These are phyloP conservation scores for Saturnia pavonia DNA, from an alignment of 2,888 invertebrate species.

Conservation along the genomic window DNA sequence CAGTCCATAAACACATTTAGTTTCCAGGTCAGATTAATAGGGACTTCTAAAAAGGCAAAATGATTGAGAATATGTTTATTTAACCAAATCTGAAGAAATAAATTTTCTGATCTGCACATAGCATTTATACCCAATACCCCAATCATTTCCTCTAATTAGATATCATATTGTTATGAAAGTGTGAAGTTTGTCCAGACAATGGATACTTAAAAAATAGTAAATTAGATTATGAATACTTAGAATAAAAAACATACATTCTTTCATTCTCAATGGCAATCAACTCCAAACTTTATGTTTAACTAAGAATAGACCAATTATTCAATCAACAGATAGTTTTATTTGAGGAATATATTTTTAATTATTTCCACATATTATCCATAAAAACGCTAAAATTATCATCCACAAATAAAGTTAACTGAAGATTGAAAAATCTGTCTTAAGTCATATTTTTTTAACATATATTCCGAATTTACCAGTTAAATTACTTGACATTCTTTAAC, in stretches of 20 bases:
- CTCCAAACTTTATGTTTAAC: slow-evolving; percentile 21
- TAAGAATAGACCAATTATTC: too few species aligned
- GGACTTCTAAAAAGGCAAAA: background rate
- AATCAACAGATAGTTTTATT: too few species aligned
- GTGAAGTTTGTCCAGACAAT: background rate
- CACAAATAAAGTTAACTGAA: too few species aligned
- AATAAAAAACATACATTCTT: slow-evolving; percentile 11
- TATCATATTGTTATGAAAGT: background rate
- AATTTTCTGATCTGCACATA: background rate
- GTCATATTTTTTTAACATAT: background rate
- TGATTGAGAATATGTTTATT: background rate
- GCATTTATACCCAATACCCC: background rate
- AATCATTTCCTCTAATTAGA: background rate
- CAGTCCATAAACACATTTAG: background rate
- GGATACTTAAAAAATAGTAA: background rate
- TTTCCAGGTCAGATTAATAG: background rate
- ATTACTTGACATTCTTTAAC: slow-evolving; percentile 88
- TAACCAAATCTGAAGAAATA: background rate
- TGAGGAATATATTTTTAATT: too few species aligned
- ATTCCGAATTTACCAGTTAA: slow-evolving; percentile 25
- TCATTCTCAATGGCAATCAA: slow-evolving; percentile 52
- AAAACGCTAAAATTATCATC: too few species aligned
- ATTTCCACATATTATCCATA: too few species aligned
- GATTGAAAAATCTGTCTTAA: too few species aligned
- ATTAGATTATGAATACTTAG: slow-evolving; percentile 1